Evolutionary conservation across 2,113 vertebrate genomes (phyloP), one percentile per base, ranked within the genome.

Genomic region (Caracal caracal): DNA sequence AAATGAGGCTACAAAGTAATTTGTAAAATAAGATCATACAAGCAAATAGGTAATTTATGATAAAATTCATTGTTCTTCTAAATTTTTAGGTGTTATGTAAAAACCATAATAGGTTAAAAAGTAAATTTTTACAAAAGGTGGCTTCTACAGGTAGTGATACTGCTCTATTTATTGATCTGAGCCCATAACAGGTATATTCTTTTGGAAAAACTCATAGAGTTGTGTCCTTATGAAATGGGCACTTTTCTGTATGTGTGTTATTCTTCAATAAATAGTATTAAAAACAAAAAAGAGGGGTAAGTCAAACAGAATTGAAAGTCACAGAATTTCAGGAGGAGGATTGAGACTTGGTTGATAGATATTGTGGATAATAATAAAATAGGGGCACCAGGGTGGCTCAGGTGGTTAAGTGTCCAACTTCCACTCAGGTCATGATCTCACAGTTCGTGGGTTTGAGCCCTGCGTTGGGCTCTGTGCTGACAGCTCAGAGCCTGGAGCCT

Each of bases 121-220:
- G 92, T 79, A 73, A n/a, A 88, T 84, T 92, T 94, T 92, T 92
- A 92, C 51, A 88, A 84, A 66, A 26, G 11, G 30, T 65, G n/a
- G 30, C 37, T 88, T 87, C 28, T 78, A 33, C 40, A n/a, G 3
- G n/a, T 84, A 56, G 28, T 88, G 43, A 12, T 30, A 40, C 70
- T 92, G 40, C 76, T 75, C 8, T 30, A 7, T 94, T 92, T 96
- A 82, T 92, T 75, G 20, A 90, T 47, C 91, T 97, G 71, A 96
- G 20, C 70, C 66, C 43, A 84, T 91, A 92, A 92, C 7, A 83
- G 43, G 6, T 40, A 10, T 80, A 61, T 76, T 75, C 40, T 73
- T 73, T 68, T 88, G 30, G 37, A 26, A 73, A 92, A 79, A 35
- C 43, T 94, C 35, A 37, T 19, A 22, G 19, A 79, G 20, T 65